Evolutionary conservation across 2,113 vertebrate species (phyloP).

Genomic region (Andinoacara biseriatus): DNA sequence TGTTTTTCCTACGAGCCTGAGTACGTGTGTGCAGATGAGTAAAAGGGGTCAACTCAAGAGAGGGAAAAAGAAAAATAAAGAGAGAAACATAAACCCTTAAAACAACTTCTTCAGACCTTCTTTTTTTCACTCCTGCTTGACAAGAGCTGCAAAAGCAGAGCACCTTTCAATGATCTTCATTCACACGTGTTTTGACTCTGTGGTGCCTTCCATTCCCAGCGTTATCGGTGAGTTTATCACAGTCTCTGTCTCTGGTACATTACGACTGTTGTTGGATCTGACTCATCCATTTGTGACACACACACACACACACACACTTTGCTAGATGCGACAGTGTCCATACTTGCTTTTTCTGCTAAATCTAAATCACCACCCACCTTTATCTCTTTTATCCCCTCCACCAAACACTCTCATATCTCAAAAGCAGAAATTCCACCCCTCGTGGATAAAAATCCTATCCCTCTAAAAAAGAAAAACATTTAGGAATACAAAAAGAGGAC

Average conservation of each 20-base stretch:
- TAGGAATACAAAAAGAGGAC: not conserved
- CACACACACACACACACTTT: not conserved
- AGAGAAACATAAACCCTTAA: slow-evolving; percentile 48
- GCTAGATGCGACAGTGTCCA: slow-evolving; percentile 32
- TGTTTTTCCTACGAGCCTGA: slow-evolving; percentile 51
- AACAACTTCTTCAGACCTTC: slow-evolving; percentile 39
- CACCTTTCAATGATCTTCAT: slow-evolving; percentile 20
- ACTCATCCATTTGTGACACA: slow-evolving; percentile 32
- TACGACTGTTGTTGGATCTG: not conserved
- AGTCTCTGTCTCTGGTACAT: slow-evolving; percentile 17
- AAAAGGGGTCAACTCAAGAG: slow-evolving; percentile 28
- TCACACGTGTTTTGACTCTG: slow-evolving; percentile 60
- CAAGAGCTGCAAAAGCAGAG: slow-evolving; percentile 39
- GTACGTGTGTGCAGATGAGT: slow-evolving; percentile 40
- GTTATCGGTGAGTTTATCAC: slow-evolving; percentile 64
- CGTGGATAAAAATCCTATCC: slow-evolving; percentile 3
- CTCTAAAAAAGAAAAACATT: not conserved
- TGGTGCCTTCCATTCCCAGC: slow-evolving; percentile 36
- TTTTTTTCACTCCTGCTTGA: slow-evolving; percentile 13
- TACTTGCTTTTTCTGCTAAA: slow-evolving; percentile 41
- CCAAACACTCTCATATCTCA: slow-evolving; percentile 6
- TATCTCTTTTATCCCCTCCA: slow-evolving; percentile 6
- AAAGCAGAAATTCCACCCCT: slow-evolving; percentile 32
- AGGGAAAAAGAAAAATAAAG: slow-evolving; percentile 46
- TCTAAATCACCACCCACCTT: slow-evolving; percentile 20